phyloP scores from a whole-genome alignment of 1,140 invertebrate genomes.

The Musca domestica region DNA sequence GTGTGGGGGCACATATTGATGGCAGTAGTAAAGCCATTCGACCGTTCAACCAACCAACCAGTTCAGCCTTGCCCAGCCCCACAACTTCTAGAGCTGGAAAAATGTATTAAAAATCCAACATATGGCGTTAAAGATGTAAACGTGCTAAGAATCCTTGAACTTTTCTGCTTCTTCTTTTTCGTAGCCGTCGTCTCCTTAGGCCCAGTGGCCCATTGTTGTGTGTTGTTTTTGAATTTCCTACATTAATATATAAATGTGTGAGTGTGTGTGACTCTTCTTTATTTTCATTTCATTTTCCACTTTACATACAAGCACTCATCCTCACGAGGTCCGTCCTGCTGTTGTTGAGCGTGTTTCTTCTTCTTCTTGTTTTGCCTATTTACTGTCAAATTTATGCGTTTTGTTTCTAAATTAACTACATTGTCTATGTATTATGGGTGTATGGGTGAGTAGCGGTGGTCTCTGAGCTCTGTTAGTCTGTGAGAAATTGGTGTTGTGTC shows the following conservation, averaged over 20 bases:
- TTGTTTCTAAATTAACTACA: slow-evolving; percentile 18
- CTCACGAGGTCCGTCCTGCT: not conserved
- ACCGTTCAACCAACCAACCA: too few species aligned
- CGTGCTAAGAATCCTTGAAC: slow-evolving; percentile 47
- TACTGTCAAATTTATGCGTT: slow-evolving; percentile 24
- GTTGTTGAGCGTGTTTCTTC: not conserved
- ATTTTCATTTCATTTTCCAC: too few species aligned
- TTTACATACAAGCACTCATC: not conserved
- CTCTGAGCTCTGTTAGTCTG: too few species aligned
- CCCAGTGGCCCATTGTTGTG: not conserved
- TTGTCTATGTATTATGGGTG: not conserved
- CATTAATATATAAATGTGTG: too few species aligned
- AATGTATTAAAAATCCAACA: slow-evolving; percentile 41
- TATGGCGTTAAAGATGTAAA: slow-evolving; percentile 53
- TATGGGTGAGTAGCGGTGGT: too few species aligned
- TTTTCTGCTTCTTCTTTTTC: slow-evolving; percentile 1
- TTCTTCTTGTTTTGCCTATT: slow-evolving; percentile 11
- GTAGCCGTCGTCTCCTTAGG: not conserved
- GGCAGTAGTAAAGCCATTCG: too few species aligned
- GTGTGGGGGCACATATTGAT: too few species aligned
- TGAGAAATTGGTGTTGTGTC: too few species aligned
- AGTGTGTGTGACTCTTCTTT: too few species aligned
- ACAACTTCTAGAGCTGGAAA: not conserved
- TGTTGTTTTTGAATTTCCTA: slow-evolving; percentile 6
- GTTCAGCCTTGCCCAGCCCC: too few species aligned